Base-by-base conservation (phyloP, 1,140 invertebrate species). In the Drusus annulatus region DNA sequence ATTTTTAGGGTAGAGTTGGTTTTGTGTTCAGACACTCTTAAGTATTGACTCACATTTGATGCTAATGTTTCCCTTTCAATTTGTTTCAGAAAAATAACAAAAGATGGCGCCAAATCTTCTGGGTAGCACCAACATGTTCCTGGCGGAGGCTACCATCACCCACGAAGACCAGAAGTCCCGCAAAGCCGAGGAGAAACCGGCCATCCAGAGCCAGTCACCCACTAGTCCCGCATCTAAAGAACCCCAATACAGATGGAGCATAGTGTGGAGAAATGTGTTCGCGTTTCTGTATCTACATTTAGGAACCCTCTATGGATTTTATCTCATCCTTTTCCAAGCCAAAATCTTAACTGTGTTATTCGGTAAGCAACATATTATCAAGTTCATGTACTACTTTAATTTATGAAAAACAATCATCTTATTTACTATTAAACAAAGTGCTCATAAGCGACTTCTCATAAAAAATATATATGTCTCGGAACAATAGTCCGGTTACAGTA, bases 181-280 rank as follows among this genome's bases (percentile, higher is more conserved):
- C 45, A 73, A 83, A 65, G 31, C 28, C 75, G 74, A 82, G 76
- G 82, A 84, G 8, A 81, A 82, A 77, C 31, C 58, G 31, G 25
- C 51, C 45, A 2, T 51, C 3, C 76, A 65, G 56, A 8, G 78
- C 1, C 79, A 83, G n/a, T 51, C 78, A 65, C 54, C 77, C 62
- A 76, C 76, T 80, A 79, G 77, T 63, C 79, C 65, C 60, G 76
- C 65, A 58, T 51, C 79, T 73, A 81, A 80, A 71, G 73, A 81
- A n/a, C 81, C 81, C 3, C 63, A 83, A 54, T 87, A 86, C 75
- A 89, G 88, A 85, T 93, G 92, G 93, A 87, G 91, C 76, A 93
- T 96, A 81, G 93, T 94, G 2, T 95, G 93, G 93, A 91, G 92
- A 86, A 94, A 94, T 84, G 93, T 94, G 1, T 86, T 94, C 16